These are phyloP conservation scores for Corapipo altera DNA, from an alignment of 2,113 vertebrate species.

Conservation along the genomic window DNA sequence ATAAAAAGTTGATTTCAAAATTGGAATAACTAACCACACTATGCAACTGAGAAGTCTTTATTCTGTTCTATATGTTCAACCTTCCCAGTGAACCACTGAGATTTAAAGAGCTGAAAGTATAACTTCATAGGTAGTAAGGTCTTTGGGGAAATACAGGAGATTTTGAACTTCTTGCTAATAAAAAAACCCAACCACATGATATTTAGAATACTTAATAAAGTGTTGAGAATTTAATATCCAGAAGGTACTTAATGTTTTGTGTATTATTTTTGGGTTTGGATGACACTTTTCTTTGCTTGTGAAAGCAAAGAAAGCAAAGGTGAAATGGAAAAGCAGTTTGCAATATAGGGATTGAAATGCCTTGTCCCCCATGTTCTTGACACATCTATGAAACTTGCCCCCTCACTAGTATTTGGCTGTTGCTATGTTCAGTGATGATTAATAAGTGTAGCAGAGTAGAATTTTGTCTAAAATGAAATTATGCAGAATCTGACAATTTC, in stretches of 20 bases:
- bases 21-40: not conserved
- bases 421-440: not conserved
- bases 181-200: not conserved
- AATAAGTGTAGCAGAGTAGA: not conserved
- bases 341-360: not conserved
- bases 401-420: not conserved
- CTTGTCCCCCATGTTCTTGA: not conserved
- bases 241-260: not conserved
- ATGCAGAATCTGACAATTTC: not conserved
- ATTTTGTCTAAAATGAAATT: not conserved
- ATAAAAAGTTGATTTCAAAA: not conserved
- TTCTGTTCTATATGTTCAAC: not conserved
- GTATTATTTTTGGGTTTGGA: not conserved
- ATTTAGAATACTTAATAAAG: not conserved
- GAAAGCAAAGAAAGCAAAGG: not conserved
- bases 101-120: not conserved
- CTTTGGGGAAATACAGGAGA: not conserved
- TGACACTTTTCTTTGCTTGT: not conserved
- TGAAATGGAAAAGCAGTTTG: not conserved
- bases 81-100: not conserved
- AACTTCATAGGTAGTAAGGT: not conserved
- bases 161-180: not conserved
- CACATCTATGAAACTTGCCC: not conserved
- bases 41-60: not conserved
- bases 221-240: not conserved